A percentile compares a stretch with the other conserved stretches of the same genome.
These are phyloP conservation scores for Trypoxylon attenuatum DNA, from an alignment of 2,888 invertebrate genomes.

Conservation along the genomic window DNA sequence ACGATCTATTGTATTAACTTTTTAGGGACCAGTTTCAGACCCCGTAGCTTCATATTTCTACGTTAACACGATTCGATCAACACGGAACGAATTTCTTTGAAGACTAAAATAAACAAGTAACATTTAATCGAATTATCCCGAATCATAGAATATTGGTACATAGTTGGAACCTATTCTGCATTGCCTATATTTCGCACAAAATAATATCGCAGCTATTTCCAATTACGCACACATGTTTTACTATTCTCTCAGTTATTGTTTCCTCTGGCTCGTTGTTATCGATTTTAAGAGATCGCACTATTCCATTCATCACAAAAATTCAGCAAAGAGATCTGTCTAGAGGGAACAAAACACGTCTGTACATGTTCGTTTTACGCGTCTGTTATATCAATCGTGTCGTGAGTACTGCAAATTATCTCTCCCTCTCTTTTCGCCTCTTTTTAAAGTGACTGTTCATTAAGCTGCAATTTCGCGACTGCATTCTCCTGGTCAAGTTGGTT, in stretches of 20 bases:
- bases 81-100: no score
- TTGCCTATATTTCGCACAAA: no score
- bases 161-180: no score
- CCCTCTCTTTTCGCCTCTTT: constrained; percentile 2
- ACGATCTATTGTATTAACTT: constrained; percentile 18
- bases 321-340: not conserved
- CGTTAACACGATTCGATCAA: no score
- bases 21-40: no score
- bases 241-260: not conserved
- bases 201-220: no score
- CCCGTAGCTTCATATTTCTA: no score
- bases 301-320: not conserved
- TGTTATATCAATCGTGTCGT: constrained; percentile 2
- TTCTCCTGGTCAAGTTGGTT: not conserved
- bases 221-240: not conserved
- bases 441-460: constrained; percentile 26
- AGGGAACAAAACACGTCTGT: not conserved
- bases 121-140: no score
- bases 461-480: constrained; percentile 19
- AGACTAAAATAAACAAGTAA: no score
- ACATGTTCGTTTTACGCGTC: not conserved
- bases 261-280: not conserved
- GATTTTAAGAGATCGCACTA: not conserved
- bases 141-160: no score
- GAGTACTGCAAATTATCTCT: constrained; percentile 2